Evolutionary conservation across 2,113 vertebrate species (phyloP).

Genomic region (Murina feae): DNA sequence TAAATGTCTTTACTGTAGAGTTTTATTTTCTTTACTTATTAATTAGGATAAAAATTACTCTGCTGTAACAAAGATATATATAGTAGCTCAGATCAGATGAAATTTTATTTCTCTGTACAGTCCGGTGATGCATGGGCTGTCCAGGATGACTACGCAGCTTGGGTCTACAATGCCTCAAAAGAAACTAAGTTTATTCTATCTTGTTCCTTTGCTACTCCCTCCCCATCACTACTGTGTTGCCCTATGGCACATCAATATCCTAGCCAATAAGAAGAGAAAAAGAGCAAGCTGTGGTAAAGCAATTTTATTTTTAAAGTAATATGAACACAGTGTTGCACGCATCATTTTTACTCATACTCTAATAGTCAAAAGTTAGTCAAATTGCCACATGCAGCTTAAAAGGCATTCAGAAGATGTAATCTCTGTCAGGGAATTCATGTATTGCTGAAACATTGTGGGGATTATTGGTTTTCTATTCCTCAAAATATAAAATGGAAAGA

Average conservation of each 20-base stretch:
- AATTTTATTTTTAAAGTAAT: conserved; percentile 2
- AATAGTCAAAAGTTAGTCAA: background rate
- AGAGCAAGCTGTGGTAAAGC: background rate
- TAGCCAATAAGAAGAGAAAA: background rate
- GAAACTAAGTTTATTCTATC: background rate
- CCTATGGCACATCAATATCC: background rate
- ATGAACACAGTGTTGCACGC: background rate
- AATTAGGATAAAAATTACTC: background rate
- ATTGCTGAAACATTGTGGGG: background rate
- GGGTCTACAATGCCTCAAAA: background rate
- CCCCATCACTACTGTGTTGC: background rate
- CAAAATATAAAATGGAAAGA: background rate
- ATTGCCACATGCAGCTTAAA: background rate
- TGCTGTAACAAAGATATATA: background rate
- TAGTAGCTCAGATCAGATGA: background rate
- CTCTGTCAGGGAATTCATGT: background rate
- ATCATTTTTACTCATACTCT: background rate
- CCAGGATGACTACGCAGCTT: background rate
- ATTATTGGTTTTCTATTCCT: background rate
- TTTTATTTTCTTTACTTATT: background rate
- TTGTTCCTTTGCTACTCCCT: background rate
- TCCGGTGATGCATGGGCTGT: too few species aligned
- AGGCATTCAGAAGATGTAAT: background rate
- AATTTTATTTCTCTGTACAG: background rate
- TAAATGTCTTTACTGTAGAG: background rate